phyloP scores from a whole-genome alignment of 1,140 invertebrate genomes.

The Vanessa atalanta region DNA sequence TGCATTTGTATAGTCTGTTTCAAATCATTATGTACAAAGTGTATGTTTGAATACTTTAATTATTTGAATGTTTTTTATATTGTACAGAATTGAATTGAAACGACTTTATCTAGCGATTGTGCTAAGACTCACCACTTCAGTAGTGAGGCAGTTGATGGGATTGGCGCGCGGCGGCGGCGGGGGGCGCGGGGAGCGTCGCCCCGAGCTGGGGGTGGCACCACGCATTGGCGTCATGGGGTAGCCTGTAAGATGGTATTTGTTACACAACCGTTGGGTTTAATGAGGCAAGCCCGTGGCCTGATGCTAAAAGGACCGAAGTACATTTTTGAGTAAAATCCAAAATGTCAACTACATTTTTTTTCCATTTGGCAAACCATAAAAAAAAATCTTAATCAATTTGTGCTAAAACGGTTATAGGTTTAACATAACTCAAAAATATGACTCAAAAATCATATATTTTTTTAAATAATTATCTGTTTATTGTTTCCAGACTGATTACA shows the following conservation, averaged over 20 bases:
- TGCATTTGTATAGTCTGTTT: not conserved
- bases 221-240: slow-evolving; percentile 71
- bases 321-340: too few relatives aligned
- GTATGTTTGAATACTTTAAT: too few relatives aligned
- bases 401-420: too few relatives aligned
- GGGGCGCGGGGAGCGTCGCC: slow-evolving; percentile 64
- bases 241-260: slow-evolving; percentile 45
- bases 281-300: not conserved
- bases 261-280: not conserved
- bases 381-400: too few relatives aligned
- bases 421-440: too few relatives aligned
- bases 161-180: slow-evolving; percentile 64
- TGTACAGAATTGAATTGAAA: not conserved
- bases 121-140: slow-evolving; percentile 86
- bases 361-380: too few relatives aligned
- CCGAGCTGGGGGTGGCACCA: slow-evolving; percentile 56
- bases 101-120: not conserved
- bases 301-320: too few relatives aligned
- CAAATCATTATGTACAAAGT: not conserved
- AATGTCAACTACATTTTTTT: too few relatives aligned
- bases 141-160: slow-evolving; percentile 88
- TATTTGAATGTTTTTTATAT: too few relatives aligned
- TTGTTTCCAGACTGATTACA: too few relatives aligned
- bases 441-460: too few relatives aligned
- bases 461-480: too few relatives aligned